Evolutionary conservation across 2,113 vertebrate genomes (phyloP), one percentile per base, ranked within the genome.

Genomic region (Formicarius rufipectus): DNA sequence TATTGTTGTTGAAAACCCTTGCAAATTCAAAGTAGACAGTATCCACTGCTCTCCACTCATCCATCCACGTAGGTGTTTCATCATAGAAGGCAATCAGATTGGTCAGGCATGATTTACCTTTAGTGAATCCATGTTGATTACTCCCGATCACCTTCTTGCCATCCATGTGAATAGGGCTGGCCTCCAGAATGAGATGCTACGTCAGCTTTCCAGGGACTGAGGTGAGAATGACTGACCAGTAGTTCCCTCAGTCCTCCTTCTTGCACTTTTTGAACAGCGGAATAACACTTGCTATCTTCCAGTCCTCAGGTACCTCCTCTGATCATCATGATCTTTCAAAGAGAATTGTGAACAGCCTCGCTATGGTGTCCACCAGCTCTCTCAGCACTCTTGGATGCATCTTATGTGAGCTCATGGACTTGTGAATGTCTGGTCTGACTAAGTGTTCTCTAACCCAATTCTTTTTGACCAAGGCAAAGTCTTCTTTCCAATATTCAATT

Each of bases 311-410:
- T 21, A 9, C 12, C 27, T 16, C 15, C 10, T 3, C 49, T 25
- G 16, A 13, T 33, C 37, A 27, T 58, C 67, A 66, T 0, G 3
- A 17, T 19, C 23, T 45, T 81, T 30, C 37, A 20, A 28, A 66
- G 33, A 74, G 6, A 28, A 15, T 27, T 58, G 12, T 15, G 27
- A 42, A 20, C 4, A 12, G 12, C 22, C 12, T 66, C 0, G 0
- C 22, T 37, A 4, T n/a, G 18, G 5, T 37, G 18, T 33, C 31
- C 5, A 6, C 44, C 44, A 66, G 27, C 22, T 44, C 22, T 37
- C 37, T 58, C 10, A 5, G 12, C 12, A 9, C 22, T 44, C 23
- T 67, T 9, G 19, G 19, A 20, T 37, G 5, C 31, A 23, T 44
- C 80, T 12, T 4, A 6, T 50, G 37, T 39, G 19, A 6, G 8